Percentiles rank a stretch among this genome's conserved stretches.
Conservation (phyloP, 2,113 vertebrate genomes). For the Pygathrix nemaeus region DNA sequence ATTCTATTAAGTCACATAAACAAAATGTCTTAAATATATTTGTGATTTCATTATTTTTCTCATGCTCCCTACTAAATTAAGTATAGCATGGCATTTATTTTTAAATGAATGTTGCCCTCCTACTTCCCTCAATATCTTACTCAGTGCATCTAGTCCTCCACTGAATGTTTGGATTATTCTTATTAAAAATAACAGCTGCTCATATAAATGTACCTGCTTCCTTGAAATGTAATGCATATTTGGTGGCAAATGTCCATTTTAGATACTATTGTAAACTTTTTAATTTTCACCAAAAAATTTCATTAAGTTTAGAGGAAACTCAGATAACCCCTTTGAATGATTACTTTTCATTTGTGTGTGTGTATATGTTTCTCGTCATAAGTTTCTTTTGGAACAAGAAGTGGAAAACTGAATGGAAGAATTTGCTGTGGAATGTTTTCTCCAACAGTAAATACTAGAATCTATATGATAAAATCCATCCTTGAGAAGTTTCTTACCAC, state of each 20-base stretch:
- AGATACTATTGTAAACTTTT: neutral
- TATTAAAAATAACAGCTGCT: neutral
- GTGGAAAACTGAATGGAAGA: neutral
- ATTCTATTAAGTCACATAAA: neutral
- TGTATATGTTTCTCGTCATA: neutral
- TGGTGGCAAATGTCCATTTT: neutral
- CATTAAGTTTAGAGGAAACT: neutral
- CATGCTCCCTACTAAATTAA: neutral
- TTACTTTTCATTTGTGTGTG: neutral
- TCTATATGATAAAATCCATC: conserved; percentile 25
- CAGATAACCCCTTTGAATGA: neutral
- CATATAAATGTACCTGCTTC: neutral
- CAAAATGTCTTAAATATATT: neutral
- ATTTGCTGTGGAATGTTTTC: neutral
- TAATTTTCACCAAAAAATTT: neutral
- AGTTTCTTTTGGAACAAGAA: neutral
- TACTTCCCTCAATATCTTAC: neutral
- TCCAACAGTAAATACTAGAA: neutral
- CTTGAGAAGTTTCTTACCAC: neutral
- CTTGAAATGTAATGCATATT: neutral
- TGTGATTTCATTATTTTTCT: neutral
- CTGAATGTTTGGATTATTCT: neutral
- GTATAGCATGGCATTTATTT: neutral
- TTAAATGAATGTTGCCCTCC: neutral
- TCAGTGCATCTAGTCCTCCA: neutral